These are phyloP conservation scores for Anniella stebbinsi DNA, from an alignment of 2,797 vertebrate genomes.

Conservation along the genomic window DNA sequence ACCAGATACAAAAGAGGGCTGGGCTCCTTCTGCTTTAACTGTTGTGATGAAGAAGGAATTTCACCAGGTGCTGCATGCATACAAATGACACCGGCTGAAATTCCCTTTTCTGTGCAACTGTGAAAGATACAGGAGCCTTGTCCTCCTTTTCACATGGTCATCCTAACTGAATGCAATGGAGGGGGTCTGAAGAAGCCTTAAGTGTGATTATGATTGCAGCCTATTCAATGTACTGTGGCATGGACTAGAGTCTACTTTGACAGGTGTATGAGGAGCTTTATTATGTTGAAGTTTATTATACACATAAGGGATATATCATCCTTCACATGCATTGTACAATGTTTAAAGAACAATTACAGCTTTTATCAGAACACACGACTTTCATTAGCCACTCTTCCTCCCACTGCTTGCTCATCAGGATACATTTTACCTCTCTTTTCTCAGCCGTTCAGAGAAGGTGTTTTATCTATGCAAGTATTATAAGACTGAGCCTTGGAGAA, in stretches of 20 bases:
- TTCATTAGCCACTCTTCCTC: neutral
- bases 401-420: neutral
- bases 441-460: neutral
- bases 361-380: conserved; percentile 32
- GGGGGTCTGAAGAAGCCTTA: neutral
- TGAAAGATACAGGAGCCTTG: too few species aligned
- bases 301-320: conserved; percentile 58
- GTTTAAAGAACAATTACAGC: conserved; percentile 52
- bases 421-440: neutral
- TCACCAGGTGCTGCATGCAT: too few species aligned
- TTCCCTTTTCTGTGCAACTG: too few species aligned
- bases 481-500: neutral
- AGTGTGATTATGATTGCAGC: neutral
- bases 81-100: too few species aligned
- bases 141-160: too few species aligned
- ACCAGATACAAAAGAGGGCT: too few species aligned
- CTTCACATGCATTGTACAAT: conserved; percentile 63
- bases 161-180: too few species aligned
- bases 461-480: neutral
- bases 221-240: neutral
- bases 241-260: neutral
- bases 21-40: too few species aligned
- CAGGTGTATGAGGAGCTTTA: neutral
- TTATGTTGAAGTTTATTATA: conserved; percentile 54
- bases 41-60: too few species aligned